Evolutionary conservation across 2,888 invertebrate species (phyloP).

Genomic region (Subacronicta megacephala): DNA sequence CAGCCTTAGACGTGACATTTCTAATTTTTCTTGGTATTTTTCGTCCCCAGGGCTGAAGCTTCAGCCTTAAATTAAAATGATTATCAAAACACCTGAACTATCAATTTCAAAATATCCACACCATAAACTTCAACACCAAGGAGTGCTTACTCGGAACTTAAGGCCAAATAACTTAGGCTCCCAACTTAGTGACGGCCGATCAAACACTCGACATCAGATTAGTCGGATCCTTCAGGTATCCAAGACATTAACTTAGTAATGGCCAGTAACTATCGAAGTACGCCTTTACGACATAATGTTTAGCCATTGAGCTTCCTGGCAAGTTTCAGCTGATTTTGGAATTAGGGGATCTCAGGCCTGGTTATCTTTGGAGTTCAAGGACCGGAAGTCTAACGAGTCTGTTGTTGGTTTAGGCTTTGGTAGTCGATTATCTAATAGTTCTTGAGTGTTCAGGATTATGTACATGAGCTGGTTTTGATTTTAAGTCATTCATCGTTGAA

Average conservation of each 20-base stretch:
- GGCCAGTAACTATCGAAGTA: slow-evolving; percentile 52
- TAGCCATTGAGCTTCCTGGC: slow-evolving; percentile 22
- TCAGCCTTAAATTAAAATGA: too few relatives aligned
- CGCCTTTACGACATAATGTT: slow-evolving; percentile 33
- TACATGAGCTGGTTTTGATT: too few relatives aligned
- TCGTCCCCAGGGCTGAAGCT: too few relatives aligned
- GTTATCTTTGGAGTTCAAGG: slow-evolving; percentile 10
- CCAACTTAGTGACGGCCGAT: slow-evolving; percentile 40
- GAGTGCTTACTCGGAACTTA: slow-evolving; percentile 31
- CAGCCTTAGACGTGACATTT: too few relatives aligned
- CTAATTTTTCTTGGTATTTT: too few relatives aligned
- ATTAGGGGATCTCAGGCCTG: slow-evolving; percentile 10
- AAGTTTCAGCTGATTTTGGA: slow-evolving; percentile 42
- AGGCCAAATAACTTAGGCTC: slow-evolving; percentile 30
- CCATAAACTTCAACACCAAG: slow-evolving; percentile 17
- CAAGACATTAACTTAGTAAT: slow-evolving; percentile 51
- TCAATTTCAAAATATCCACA: slow-evolving; percentile 7
- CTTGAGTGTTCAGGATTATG: not conserved
- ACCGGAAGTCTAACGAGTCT: not conserved
- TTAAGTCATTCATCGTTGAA: too few relatives aligned
- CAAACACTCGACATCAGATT: slow-evolving; percentile 51
- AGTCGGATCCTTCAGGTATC: slow-evolving; percentile 48
- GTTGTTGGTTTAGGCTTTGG: slow-evolving; percentile 25
- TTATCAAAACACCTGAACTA: not conserved
- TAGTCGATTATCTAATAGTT: slow-evolving; percentile 1